Evolutionary conservation across 2,888 invertebrate species (phyloP).

Genomic region (Agonopterix alstromeriana): DNA sequence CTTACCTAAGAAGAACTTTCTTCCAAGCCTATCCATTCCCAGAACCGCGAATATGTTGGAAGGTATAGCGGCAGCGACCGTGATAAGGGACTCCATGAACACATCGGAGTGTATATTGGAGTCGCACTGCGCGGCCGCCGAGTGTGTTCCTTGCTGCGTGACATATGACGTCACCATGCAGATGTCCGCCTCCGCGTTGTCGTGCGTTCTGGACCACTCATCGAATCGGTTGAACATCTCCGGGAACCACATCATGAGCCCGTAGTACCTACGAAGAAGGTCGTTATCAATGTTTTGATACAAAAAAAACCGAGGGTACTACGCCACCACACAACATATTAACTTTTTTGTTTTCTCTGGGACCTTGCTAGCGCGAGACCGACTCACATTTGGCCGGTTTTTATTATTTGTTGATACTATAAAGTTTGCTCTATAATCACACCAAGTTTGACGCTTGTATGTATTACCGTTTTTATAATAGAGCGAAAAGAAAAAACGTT

Average conservation of each 20-base stretch:
- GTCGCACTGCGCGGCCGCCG: slow-evolving; percentile 76
- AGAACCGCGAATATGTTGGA: slow-evolving; percentile 89
- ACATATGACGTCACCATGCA: slow-evolving; percentile 88
- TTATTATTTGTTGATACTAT: no score
- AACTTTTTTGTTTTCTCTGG: no score
- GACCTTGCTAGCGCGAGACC: no score
- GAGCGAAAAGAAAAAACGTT: no score
- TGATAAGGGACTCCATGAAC: slow-evolving; percentile 91
- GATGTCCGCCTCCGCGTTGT: slow-evolving; percentile 81
- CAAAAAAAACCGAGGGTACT: no score
- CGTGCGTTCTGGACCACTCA: slow-evolving; percentile 83
- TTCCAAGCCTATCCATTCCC: slow-evolving; percentile 90
- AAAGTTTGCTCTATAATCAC: no score
- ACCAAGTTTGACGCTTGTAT: no score
- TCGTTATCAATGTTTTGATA: background rate
- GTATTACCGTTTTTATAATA: no score
- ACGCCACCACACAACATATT: no score
- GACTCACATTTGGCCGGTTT: no score
- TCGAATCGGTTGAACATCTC: slow-evolving; percentile 95
- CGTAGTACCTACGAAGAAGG: slow-evolving; percentile 83
- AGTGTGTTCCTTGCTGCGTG: slow-evolving; percentile 80
- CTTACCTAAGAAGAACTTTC: slow-evolving; percentile 88
- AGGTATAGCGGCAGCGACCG: slow-evolving; percentile 90
- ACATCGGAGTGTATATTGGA: slow-evolving; percentile 86
- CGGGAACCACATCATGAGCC: slow-evolving; percentile 98